Evolutionary conservation across 2,888 invertebrate genomes (phyloP).

Genomic region (Callosobruchus maculatus): DNA sequence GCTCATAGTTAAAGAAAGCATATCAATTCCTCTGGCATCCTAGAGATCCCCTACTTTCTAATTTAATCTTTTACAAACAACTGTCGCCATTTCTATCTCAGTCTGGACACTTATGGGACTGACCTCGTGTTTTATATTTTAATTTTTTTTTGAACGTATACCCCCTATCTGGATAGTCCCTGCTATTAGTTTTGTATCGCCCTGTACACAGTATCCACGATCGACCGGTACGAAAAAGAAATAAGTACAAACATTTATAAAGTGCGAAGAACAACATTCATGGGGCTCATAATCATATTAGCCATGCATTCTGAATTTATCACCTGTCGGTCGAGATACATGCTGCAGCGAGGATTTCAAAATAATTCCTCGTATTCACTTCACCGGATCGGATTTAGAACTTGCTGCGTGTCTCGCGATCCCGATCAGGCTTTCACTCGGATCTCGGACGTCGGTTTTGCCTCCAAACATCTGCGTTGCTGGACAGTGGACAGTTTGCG

Average conservation of each 20-base stretch:
- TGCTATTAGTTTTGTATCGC: not conserved
- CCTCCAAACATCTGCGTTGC: too few relatives aligned
- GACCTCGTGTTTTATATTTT: too few relatives aligned
- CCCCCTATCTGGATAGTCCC: too few relatives aligned
- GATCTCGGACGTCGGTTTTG: not conserved
- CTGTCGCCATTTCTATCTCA: too few relatives aligned
- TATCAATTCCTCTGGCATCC: too few relatives aligned
- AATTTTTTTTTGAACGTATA: too few relatives aligned
- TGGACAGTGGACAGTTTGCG: not conserved
- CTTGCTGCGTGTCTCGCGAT: not conserved
- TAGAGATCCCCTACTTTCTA: too few relatives aligned
- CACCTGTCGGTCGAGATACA: constrained; percentile 20
- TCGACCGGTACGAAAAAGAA: constrained; percentile 15
- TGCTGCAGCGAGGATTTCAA: not conserved
- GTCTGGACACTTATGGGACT: too few relatives aligned
- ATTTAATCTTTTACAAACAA: too few relatives aligned
- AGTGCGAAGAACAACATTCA: constrained; percentile 32
- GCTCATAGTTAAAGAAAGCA: too few relatives aligned
- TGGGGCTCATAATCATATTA: constrained; percentile 32
- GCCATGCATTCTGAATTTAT: constrained; percentile 29
- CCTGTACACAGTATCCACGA: not conserved
- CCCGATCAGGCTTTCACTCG: not conserved
- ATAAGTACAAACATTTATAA: constrained; percentile 26
- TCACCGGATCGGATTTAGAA: not conserved
- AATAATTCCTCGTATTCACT: not conserved